Percentiles rank a stretch among this genome's conserved stretches.
These are phyloP conservation scores for Hesperophylax magnus DNA, from an alignment of 1,140 invertebrate species.

Conservation along the genomic window DNA sequence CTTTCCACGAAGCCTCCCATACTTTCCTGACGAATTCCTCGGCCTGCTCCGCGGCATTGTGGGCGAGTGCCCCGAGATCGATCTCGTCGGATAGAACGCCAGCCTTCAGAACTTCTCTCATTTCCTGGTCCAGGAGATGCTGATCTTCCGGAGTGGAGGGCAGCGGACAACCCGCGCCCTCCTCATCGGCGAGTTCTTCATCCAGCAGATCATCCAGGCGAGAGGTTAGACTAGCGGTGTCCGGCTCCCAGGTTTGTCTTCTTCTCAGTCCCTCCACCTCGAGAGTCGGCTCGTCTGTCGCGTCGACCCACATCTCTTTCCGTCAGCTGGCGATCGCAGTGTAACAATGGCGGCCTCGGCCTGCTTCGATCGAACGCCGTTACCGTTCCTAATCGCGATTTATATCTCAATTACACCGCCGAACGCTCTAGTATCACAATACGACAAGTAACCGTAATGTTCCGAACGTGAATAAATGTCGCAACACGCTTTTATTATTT, in stretches of 20 bases:
- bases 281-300: slow-evolving; percentile 63
- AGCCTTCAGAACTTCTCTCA: slow-evolving; percentile 87
- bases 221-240: slow-evolving; percentile 71
- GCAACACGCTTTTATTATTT: slow-evolving; percentile 41
- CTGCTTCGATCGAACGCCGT: slow-evolving; percentile 17
- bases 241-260: slow-evolving; percentile 72
- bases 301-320: slow-evolving; percentile 62
- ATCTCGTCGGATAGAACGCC: slow-evolving; percentile 87
- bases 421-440: neutral
- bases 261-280: slow-evolving; percentile 70
- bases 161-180: slow-evolving; percentile 84
- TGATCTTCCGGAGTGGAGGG: slow-evolving; percentile 91
- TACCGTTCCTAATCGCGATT: slow-evolving; percentile 14
- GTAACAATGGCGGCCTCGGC: slow-evolving; percentile 40
- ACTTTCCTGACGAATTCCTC: slow-evolving; percentile 95
- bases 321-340: slow-evolving; percentile 30
- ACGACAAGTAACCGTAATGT: neutral
- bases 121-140: slow-evolving; percentile 85
- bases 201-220: slow-evolving; percentile 62
- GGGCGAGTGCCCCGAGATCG: slow-evolving; percentile 84
- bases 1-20: slow-evolving; percentile 95
- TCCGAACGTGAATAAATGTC: neutral
- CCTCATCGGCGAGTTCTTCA: slow-evolving; percentile 78
- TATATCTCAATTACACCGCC: slow-evolving; percentile 1
- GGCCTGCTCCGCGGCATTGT: slow-evolving; percentile 92